Base-by-base conservation (phyloP, 2,888 invertebrate species). In the Acanthacorydalis orientalis region DNA sequence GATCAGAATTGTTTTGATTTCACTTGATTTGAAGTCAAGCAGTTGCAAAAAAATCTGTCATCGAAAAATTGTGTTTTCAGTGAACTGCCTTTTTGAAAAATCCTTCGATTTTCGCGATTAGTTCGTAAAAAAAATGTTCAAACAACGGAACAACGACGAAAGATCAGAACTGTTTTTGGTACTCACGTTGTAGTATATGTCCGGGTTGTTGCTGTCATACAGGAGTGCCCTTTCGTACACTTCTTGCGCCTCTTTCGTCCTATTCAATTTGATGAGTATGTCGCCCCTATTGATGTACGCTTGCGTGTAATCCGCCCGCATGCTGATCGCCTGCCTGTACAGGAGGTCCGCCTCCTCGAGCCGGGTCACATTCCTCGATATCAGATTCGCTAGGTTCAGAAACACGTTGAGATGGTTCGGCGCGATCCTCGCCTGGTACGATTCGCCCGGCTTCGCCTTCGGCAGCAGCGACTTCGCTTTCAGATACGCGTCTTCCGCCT, bases 201-300 rank as follows among this genome's bases (percentile, higher is more conserved):
- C 92, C 1, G 92, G 90, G 68, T 92, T 92, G 56, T 83, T 87
- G 63, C 83, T 88, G 63, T 95, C 95, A 67, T 93, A 92, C 53
- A 88, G 74, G 45, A 96, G 68, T 2, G 95, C 96, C 57, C 86
- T 76, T 62, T 92, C 90, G 63, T 96, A 96, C 35, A 93, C 91
- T 61, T 90, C 86, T 63, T 91, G 88, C 0, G 95, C 95, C 64
- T 96, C 93, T 57, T 85, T 82, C 1, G 91, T 90, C 56, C 92
- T 81, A 68, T 93, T 93, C 57, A 95, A 69, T 68, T 91, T 93
- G 64, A 96, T 89, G 54, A 95, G 74, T 60, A 96, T 88, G 68
- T 96, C 95, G 0, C 95, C 96, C 48, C 95, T 78, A 69, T 96
- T 96, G 55, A 96, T 96, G 63, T 96, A 96, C 8, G 95, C 96